Percentiles rank a stretch among this genome's conserved stretches.
Conservation (phyloP, 1,140 invertebrate species). For the Brachionus koreanus region DNA sequence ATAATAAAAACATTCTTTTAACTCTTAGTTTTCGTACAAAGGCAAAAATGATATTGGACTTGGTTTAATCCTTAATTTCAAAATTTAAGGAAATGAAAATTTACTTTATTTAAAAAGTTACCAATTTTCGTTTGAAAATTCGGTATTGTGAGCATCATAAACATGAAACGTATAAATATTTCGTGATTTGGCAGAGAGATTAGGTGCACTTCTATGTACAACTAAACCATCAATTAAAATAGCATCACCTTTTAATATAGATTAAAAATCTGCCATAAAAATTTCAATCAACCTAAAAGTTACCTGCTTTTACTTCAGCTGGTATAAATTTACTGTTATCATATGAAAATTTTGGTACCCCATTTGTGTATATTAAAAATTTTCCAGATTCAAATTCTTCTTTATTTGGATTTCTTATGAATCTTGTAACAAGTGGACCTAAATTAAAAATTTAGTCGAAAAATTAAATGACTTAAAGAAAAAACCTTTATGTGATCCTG, state of each 20-base stretch:
- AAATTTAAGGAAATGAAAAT: neutral
- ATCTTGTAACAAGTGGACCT: conserved; percentile 60
- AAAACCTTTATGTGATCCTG: conserved; percentile 75
- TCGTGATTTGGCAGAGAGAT: conserved; percentile 75
- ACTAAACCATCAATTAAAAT: conserved; percentile 87
- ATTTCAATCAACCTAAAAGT: conserved; percentile 1
- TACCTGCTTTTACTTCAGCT: conserved; percentile 74
- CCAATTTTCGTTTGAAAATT: conserved; percentile 42
- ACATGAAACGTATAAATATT: conserved; percentile 81
- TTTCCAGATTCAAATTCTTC: conserved; percentile 59
- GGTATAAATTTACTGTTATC: conserved; percentile 72
- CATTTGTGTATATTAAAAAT: conserved; percentile 58
- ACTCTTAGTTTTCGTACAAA: conserved; percentile 28
- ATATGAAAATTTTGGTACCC: conserved; percentile 65
- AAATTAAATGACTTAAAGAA: conserved; percentile 57
- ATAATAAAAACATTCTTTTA: neutral
- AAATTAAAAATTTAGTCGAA: neutral
- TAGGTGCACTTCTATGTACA: conserved; percentile 82
- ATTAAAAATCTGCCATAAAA: neutral
- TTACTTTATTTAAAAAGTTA: neutral
- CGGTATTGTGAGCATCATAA: neutral
- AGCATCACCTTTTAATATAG: conserved; percentile 66
- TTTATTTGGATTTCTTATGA: conserved; percentile 67
- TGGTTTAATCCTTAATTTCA: conserved; percentile 21
- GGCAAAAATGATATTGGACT: conserved; percentile 32